Conservation (phyloP, 2,888 invertebrate genomes). For the Phytoseiulus persimilis region DNA sequence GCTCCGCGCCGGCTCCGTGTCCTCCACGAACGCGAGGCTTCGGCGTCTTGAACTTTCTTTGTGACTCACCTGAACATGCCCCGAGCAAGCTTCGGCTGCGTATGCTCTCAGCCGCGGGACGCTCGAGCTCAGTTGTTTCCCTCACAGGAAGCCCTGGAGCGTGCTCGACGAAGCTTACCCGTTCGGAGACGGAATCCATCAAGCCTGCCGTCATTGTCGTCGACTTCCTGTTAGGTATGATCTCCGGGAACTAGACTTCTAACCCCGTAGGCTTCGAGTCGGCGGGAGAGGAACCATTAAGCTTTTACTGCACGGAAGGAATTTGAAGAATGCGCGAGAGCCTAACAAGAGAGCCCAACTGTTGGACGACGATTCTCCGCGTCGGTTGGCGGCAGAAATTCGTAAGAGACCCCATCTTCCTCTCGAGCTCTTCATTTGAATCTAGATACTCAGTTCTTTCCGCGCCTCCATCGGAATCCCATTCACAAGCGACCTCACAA, state of each 20-base stretch:
- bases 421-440: background rate
- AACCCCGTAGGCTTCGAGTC: background rate
- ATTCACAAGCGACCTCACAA: background rate
- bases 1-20: no score
- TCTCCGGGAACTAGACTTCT: background rate
- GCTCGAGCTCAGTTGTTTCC: background rate
- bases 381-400: background rate
- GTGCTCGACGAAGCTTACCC: background rate
- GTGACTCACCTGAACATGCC: no score
- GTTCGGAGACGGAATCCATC: background rate
- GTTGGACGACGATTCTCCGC: background rate
- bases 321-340: background rate
- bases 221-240: background rate
- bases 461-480: background rate
- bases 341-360: background rate
- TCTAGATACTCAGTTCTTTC: background rate
- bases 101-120: no score
- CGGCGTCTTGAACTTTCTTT: no score
- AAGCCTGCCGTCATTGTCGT: background rate
- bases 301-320: background rate
- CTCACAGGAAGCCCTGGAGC: background rate
- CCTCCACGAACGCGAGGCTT: no score
- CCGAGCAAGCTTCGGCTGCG: no score
- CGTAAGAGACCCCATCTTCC: background rate
- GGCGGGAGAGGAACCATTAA: background rate